phyloP scores from a whole-genome alignment of 2,888 invertebrate species.

The Schizotus pectinicornis region DNA sequence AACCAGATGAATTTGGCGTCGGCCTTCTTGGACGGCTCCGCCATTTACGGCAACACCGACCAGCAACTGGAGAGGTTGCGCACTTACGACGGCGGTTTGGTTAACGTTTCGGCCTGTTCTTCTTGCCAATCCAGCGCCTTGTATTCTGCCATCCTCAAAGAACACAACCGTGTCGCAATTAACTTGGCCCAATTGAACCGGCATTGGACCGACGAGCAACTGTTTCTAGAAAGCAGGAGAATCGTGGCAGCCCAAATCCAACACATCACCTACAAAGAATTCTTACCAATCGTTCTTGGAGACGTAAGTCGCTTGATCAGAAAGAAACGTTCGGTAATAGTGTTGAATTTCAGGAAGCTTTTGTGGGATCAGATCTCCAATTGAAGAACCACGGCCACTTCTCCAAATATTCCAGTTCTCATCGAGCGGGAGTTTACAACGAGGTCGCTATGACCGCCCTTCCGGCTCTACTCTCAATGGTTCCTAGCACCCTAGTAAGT shows the following conservation, averaged over 20 bases:
- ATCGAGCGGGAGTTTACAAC: constrained; percentile 78
- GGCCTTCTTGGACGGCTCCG: constrained; percentile 82
- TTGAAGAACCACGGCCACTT: constrained; percentile 74
- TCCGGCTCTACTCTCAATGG: constrained; percentile 78
- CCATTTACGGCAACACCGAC: constrained; percentile 79
- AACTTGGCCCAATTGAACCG: constrained; percentile 73
- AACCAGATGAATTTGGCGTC: constrained; percentile 88
- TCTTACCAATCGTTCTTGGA: constrained; percentile 78
- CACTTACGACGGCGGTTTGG: constrained; percentile 74
- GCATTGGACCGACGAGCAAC: constrained; percentile 79
- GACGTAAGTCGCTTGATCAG: constrained; percentile 61
- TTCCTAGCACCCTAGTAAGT: constrained; percentile 71
- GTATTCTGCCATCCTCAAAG: constrained; percentile 73
- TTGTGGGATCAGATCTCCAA: constrained; percentile 68
- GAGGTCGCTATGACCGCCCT: constrained; percentile 78
- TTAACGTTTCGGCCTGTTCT: constrained; percentile 71
- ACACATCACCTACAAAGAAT: constrained; percentile 85
- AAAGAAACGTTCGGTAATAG: constrained; percentile 1
- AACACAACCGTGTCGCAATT: constrained; percentile 81
- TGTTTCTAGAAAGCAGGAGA: constrained; percentile 78
- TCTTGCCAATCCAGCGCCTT: constrained; percentile 73
- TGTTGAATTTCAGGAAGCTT: constrained; percentile 61
- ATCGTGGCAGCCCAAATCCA: constrained; percentile 81
- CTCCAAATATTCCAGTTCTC: constrained; percentile 80
- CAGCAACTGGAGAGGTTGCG: constrained; percentile 73